Evolutionary conservation across 2,113 vertebrate genomes (phyloP), one percentile per base, ranked within the genome.

Genomic region (Amphilophus citrinellus): DNA sequence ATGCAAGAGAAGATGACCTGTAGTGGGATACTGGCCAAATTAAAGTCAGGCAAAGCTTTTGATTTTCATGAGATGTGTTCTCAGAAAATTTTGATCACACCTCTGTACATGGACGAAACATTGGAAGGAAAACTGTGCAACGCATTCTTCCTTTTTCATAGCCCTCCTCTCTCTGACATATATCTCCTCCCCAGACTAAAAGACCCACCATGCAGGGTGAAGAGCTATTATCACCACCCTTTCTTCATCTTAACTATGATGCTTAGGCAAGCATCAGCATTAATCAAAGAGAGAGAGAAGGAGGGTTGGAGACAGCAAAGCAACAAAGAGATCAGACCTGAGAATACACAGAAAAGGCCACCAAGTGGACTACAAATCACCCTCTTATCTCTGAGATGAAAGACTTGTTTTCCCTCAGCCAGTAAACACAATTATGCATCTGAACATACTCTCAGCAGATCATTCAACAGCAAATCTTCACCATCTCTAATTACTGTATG

Each of bases 371-470:
- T 83, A 90, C 89, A 94, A 92, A 93, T 91, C 85, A 91, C 65
- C 62, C 87, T 80, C 89, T 93, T 94, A 95, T 94, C 90, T 93
- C 61, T 2, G 58, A 92, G 92, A 94, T 92, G 89, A 92, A 94
- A 91, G 82, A 86, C 85, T 91, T 89, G 84, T 90, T 93, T 94
- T 89, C 86, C 84, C 81, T 47, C 75, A 77, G 89, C 82, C 68
- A 79, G 92, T 89, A 94, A 93, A 93, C 90, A 94, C 88, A 92
- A 92, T 93, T 93, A 92, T 92, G 85, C 88, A 92, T 91, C 81
- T 80, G 79, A 91, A 89, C 89, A 87, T 86, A 76, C 80, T 90
- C 93, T 91, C 85, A 80, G 80, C 88, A 82, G 88, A 93, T 89
- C 86, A 88, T 92, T 92, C 91, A 90, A 42, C 83, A 79, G 50